A percentile compares a stretch with the other conserved stretches of the same genome.
These are phyloP conservation scores for Onchidella celtica DNA, from an alignment of 2,888 invertebrate genomes.

Conservation along the genomic window DNA sequence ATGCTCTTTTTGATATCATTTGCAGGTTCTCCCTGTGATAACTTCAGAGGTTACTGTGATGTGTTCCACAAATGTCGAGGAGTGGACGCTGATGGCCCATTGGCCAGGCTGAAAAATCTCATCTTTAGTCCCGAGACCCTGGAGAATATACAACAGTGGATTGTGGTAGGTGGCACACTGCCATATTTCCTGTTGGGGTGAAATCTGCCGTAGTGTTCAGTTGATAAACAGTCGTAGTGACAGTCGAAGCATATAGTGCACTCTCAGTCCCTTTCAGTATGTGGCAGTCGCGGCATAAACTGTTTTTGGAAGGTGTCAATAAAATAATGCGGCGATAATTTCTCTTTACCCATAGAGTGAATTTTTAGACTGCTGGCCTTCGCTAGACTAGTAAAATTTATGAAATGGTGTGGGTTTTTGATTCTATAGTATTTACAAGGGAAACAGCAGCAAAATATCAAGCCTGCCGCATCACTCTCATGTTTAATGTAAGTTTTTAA, in stretches of 20 bases:
- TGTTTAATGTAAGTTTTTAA: no score
- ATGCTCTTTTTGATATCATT: no score
- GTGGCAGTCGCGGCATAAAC: background rate
- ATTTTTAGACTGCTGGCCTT: no score
- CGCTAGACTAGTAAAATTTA: no score
- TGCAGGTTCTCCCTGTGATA: constrained; percentile 95
- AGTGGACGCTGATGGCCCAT: constrained; percentile 98
- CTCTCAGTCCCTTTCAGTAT: background rate
- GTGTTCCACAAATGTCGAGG: constrained; percentile 99
- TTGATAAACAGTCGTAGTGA: background rate
- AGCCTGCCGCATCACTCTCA: no score
- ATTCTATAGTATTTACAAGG: no score
- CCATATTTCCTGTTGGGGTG: background rate
- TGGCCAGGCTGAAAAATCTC: constrained; percentile 96
- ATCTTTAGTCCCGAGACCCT: constrained; percentile 95
- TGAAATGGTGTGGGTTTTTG: no score
- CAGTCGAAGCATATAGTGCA: background rate
- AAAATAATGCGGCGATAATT: no score
- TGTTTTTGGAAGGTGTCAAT: no score
- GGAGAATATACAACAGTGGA: constrained; percentile 93
- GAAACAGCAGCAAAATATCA: no score
- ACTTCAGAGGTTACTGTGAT: constrained; percentile 99
- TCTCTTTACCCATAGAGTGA: no score
- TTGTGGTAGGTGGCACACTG: constrained; percentile 85
- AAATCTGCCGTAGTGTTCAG: background rate